Conservation (phyloP, 2,797 vertebrate species). For the Rhinatrema bivittatum region DNA sequence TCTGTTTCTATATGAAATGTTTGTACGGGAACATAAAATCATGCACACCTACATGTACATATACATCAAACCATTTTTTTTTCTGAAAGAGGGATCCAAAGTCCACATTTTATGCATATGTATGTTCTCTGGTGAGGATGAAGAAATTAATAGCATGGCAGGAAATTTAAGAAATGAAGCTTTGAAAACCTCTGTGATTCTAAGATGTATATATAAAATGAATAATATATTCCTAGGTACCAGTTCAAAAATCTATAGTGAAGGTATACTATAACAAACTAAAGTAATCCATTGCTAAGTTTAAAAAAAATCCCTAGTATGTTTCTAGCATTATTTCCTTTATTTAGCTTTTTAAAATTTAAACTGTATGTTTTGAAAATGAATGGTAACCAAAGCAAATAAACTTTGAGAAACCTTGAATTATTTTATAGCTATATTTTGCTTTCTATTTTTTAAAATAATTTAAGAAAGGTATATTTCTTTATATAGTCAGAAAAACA, state of each 20-base stretch:
- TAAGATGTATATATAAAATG: slow-evolving; percentile 58
- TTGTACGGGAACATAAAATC: too few relatives aligned
- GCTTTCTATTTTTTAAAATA: slow-evolving; percentile 27
- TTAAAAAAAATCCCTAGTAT: slow-evolving; percentile 46
- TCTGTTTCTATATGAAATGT: too few relatives aligned
- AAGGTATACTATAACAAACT: slow-evolving; percentile 69
- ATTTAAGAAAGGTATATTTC: slow-evolving; percentile 40
- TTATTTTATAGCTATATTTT: slow-evolving; percentile 43
- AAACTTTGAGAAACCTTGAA: slow-evolving; percentile 40
- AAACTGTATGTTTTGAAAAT: slow-evolving; percentile 37
- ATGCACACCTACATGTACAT: too few relatives aligned
- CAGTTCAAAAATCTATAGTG: slow-evolving; percentile 53
- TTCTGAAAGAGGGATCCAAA: too few relatives aligned
- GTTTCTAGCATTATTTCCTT: slow-evolving; percentile 47
- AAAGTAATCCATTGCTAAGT: slow-evolving; percentile 51
- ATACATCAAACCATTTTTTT: too few relatives aligned
- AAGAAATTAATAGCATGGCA: slow-evolving; percentile 6
- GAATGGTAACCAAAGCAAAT: slow-evolving; percentile 43
- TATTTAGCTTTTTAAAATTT: too few relatives aligned
- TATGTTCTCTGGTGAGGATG: too few relatives aligned
- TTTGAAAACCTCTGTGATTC: background rate
- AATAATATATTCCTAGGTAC: slow-evolving; percentile 45
- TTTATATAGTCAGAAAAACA: slow-evolving; percentile 38
- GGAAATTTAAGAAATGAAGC: slow-evolving; percentile 3
- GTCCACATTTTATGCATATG: too few relatives aligned